phyloP scores from a whole-genome alignment of 2,113 vertebrate species.

The Nycticorax nycticorax region DNA sequence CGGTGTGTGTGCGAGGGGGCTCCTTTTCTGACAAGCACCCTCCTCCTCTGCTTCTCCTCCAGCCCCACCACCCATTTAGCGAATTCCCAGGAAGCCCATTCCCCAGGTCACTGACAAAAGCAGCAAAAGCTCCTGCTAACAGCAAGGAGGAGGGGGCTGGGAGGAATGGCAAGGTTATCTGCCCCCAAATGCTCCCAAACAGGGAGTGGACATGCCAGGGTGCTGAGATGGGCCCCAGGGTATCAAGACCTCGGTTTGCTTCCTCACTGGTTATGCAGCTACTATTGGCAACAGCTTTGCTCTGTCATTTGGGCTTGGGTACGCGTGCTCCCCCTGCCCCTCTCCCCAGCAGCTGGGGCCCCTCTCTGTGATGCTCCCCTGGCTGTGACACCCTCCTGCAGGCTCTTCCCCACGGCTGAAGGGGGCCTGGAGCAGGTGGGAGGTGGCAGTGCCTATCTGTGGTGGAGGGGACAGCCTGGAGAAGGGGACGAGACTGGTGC shows the following conservation, averaged over 20 bases:
- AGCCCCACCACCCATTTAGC: neutral
- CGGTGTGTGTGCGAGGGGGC: neutral
- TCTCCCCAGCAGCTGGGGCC: neutral
- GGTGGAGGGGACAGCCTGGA: neutral
- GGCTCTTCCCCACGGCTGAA: neutral
- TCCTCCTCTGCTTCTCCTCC: neutral
- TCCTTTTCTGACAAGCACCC: conserved; percentile 33
- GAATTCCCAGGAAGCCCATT: neutral
- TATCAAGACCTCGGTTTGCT: neutral
- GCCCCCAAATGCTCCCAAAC: neutral
- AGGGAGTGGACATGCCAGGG: neutral
- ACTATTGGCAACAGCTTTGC: neutral
- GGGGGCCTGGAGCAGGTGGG: neutral
- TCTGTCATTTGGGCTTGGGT: neutral
- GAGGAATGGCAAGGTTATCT: neutral
- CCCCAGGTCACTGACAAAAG: neutral
- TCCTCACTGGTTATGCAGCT: accelerated
- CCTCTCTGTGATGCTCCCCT: neutral
- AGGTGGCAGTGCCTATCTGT: neutral
- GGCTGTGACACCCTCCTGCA: neutral
- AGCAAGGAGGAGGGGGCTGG: neutral
- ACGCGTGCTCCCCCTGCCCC: neutral
- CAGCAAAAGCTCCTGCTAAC: neutral
- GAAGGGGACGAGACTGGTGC: neutral
- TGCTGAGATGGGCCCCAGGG: neutral